Conservation (phyloP, 2,113 vertebrate genomes). For the Pseudonaja textilis region DNA sequence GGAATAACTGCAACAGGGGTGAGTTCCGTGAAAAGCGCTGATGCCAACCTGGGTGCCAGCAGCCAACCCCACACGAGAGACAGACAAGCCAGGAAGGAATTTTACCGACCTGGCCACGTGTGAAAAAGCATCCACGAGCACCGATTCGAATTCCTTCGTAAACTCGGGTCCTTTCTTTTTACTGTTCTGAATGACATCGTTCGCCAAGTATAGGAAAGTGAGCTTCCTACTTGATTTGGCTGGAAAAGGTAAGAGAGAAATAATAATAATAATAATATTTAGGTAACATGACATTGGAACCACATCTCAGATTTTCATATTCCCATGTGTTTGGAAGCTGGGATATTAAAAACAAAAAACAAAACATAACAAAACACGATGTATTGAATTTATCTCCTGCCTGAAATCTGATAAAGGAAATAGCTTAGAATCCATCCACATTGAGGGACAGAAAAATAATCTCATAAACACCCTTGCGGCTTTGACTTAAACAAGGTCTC, state of each 20-base stretch:
- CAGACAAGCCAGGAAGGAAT: neutral
- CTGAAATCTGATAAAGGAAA: neutral
- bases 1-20: neutral
- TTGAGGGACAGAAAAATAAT: neutral
- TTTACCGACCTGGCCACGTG: conserved; percentile 90
- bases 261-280: conserved; percentile 2
- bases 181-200: conserved; percentile 99
- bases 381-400: neutral
- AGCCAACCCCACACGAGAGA: no score
- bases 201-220: conserved; percentile 95
- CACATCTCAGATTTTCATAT: neutral
- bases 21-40: neutral
- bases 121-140: conserved; percentile 95
- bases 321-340: neutral
- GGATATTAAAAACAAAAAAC: no score
- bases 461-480: neutral
- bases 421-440: neutral
- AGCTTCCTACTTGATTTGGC: conserved; percentile 92
- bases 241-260: conserved; percentile 54
- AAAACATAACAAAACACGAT: no score
- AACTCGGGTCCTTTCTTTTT: conserved; percentile 99
- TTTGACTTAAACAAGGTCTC: neutral
- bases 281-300: neutral
- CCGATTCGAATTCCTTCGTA: conserved; percentile 91
- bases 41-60: neutral